Evolutionary conservation across 1,140 invertebrate species (phyloP).

Genomic region (Oedothorax gibbosus): DNA sequence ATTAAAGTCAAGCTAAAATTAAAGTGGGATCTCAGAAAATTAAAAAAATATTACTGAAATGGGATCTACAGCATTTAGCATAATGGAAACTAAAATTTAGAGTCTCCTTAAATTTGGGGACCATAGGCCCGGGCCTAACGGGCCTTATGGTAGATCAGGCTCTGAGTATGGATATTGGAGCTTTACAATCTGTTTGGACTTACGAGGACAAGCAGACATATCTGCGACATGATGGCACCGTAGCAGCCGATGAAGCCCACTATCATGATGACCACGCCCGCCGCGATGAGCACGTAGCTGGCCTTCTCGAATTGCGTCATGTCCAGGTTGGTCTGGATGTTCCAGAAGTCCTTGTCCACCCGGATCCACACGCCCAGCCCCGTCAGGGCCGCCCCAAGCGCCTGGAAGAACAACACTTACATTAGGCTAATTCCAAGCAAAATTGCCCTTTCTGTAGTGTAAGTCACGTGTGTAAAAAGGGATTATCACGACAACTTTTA

Average conservation of each 20-base stretch:
- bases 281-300: constrained; percentile 21
- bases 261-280: constrained; percentile 37
- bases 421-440: no score
- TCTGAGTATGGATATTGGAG: background rate
- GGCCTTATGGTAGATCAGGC: no score
- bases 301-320: constrained; percentile 22
- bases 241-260: constrained; percentile 39
- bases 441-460: no score
- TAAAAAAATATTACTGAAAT: no score
- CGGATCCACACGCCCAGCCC: constrained; percentile 43
- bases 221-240: constrained; percentile 4
- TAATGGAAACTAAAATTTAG: no score
- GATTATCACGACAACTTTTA: no score
- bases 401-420: background rate
- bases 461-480: no score
- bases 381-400: constrained; percentile 18
- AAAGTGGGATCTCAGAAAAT: no score
- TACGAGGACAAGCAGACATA: constrained; percentile 30
- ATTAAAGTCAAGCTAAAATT: no score
- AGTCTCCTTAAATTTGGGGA: no score
- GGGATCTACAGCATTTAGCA: no score
- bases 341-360: constrained; percentile 32
- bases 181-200: background rate
- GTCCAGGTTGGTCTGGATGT: constrained; percentile 19
- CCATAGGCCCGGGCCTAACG: no score